phyloP scores from a whole-genome alignment of 1,140 invertebrate genomes.

The Drosophila suzukii region DNA sequence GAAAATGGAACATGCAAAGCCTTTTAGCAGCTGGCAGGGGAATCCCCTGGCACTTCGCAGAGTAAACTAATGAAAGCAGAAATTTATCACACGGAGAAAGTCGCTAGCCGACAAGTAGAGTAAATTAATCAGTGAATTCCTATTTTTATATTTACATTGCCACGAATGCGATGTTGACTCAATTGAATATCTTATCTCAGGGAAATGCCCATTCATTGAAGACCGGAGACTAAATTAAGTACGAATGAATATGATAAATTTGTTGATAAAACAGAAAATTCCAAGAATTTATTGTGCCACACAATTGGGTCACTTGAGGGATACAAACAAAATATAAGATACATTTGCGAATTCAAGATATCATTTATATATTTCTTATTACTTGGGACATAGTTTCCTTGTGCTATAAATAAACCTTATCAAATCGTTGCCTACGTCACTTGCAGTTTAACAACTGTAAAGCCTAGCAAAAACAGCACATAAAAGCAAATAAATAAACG shows the following conservation, averaged over 20 bases:
- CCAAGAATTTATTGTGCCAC: neutral
- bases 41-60: slow-evolving; percentile 1
- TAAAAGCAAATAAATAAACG: slow-evolving; percentile 30
- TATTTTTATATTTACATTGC: slow-evolving; percentile 10
- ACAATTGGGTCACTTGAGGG: neutral
- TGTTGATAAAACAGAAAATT: neutral
- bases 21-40: slow-evolving; percentile 18
- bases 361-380: neutral
- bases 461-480: slow-evolving; percentile 34
- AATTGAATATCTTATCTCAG: slow-evolving; percentile 13
- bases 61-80: slow-evolving; percentile 22
- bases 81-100: slow-evolving; percentile 13
- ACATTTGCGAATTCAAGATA: neutral
- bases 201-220: slow-evolving; percentile 1
- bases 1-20: slow-evolving; percentile 30
- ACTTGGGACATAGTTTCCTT: slow-evolving; percentile 12
- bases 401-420: slow-evolving; percentile 35
- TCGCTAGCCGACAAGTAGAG: neutral
- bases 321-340: neutral
- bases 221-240: neutral
- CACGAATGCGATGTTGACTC: slow-evolving; percentile 3
- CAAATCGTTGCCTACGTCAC: slow-evolving; percentile 32
- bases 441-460: slow-evolving; percentile 34
- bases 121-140: slow-evolving; percentile 17
- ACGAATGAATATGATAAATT: neutral